Conservation (phyloP, 2,113 vertebrate genomes). For the Chelonoidis abingdonii region DNA sequence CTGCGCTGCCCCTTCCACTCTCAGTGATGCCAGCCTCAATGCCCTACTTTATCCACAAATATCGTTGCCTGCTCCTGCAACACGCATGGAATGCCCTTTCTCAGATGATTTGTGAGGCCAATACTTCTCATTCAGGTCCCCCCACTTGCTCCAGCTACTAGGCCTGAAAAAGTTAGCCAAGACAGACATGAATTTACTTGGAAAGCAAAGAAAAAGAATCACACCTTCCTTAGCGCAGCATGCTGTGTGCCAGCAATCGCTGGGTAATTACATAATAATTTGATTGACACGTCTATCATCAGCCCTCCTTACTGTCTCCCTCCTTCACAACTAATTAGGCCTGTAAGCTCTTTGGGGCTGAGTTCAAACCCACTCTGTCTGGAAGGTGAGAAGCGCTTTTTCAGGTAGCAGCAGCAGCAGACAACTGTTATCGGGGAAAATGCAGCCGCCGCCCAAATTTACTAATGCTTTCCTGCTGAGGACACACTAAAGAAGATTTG, state of each 20-base stretch:
- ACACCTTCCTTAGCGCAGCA: not conserved
- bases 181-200: not conserved
- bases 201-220: not conserved
- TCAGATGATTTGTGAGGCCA: not conserved
- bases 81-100: not conserved
- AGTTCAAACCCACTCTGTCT: not conserved
- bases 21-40: not conserved
- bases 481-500: fast-evolving
- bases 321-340: fast-evolving
- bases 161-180: not conserved
- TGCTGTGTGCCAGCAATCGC: not conserved
- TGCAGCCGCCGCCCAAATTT: not conserved
- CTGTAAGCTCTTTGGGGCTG: not conserved
- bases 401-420: fast-evolving
- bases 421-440: not conserved
- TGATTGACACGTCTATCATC: not conserved
- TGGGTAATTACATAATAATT: constrained; percentile 33
- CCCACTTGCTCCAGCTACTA: not conserved
- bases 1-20: not conserved
- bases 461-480: not conserved
- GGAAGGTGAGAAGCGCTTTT: fast-evolving
- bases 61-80: not conserved
- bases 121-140: not conserved
- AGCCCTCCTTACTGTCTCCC: not conserved
- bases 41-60: not conserved